phyloP scores from a whole-genome alignment of 2,113 vertebrate genomes.

The Carettochelys insculpta region DNA sequence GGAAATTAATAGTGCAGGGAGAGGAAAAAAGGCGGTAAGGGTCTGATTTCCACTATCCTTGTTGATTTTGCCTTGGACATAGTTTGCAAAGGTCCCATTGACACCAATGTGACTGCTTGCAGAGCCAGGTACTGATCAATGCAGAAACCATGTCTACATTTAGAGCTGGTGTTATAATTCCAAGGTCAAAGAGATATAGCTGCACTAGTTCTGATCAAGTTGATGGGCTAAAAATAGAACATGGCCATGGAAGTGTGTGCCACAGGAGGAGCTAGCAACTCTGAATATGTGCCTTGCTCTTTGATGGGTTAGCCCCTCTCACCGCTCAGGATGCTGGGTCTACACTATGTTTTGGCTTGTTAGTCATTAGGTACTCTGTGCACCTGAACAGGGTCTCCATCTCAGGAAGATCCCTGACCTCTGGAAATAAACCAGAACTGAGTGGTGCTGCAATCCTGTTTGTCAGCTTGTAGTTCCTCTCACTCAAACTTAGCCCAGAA shows the following conservation, averaged over 20 bases:
- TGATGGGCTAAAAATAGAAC: background rate
- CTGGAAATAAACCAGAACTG: background rate
- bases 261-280: background rate
- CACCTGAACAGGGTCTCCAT: background rate
- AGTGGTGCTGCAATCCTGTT: background rate
- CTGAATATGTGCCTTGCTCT: background rate
- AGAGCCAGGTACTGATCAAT: background rate
- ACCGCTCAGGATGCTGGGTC: background rate
- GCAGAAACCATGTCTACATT: background rate
- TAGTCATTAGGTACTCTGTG: background rate
- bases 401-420: background rate
- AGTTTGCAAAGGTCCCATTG: background rate
- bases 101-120: accelerated
- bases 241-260: background rate
- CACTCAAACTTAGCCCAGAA: background rate
- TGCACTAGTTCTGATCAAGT: background rate
- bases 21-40: background rate
- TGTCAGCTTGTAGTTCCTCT: background rate
- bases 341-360: background rate
- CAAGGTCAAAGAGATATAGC: background rate
- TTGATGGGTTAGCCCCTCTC: background rate
- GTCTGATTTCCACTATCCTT: background rate
- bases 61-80: background rate
- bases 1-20: background rate
- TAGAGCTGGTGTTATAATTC: background rate